Percentiles rank a stretch among this genome's conserved stretches.
Evolutionary conservation across 2,113 vertebrate species (phyloP).

Genomic region (Cercopithecus mona): DNA sequence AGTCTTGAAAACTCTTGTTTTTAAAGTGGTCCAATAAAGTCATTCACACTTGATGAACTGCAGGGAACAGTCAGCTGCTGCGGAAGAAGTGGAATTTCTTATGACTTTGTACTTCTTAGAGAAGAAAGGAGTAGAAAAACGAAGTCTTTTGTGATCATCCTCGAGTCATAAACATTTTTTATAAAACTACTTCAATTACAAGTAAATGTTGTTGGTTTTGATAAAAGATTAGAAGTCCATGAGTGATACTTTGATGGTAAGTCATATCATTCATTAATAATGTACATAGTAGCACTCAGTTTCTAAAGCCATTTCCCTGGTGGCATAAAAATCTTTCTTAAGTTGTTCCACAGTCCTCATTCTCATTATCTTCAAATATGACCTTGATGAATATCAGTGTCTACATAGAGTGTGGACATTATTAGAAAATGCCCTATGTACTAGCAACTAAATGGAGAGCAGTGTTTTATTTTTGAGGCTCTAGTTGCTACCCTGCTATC

Average conservation of each 20-base stretch:
- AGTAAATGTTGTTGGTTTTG: conserved; percentile 48
- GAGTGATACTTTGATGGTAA: conserved; percentile 63
- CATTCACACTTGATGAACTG: not conserved
- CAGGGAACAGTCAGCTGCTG: not conserved
- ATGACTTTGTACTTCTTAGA: not conserved
- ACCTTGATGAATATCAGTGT: conserved; percentile 3
- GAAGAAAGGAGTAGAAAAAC: not conserved
- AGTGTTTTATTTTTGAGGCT: not conserved
- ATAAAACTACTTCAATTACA: conserved; percentile 33
- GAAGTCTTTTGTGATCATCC: not conserved
- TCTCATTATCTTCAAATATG: conserved; percentile 12
- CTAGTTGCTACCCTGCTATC: not conserved
- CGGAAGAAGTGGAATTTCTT: not conserved
- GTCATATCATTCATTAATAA: conserved; percentile 33
- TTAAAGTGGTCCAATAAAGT: not conserved
- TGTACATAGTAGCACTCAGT: not conserved
- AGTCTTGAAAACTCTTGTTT: not conserved
- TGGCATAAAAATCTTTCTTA: not conserved
- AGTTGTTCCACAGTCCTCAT: not conserved
- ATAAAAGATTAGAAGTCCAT: conserved; percentile 58
- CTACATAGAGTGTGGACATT: not conserved
- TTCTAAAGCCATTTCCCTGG: not conserved
- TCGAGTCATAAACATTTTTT: not conserved
- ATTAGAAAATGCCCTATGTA: conserved; percentile 21
- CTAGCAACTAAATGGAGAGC: not conserved